phyloP scores from a whole-genome alignment of 2,888 invertebrate species.

The Nemotelus pantherinus region DNA sequence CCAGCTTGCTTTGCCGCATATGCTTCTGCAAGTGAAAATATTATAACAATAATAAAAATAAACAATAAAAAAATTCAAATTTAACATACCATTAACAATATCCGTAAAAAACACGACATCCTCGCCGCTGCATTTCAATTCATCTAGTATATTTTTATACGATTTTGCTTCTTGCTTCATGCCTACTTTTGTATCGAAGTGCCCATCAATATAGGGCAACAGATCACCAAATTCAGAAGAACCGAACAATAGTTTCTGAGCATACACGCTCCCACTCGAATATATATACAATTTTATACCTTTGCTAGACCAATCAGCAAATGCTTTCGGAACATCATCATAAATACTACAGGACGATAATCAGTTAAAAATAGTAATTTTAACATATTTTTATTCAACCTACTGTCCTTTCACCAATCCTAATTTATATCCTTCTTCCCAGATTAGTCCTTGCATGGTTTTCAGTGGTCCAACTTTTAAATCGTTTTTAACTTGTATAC shows the following conservation, averaged over 20 bases:
- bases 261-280: conserved; percentile 91
- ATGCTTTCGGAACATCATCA: conserved; percentile 80
- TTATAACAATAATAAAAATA: conserved; percentile 45
- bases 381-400: conserved; percentile 66
- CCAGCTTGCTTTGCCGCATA: conserved; percentile 82
- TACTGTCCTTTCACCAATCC: conserved; percentile 88
- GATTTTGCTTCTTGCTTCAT: conserved; percentile 80
- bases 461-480: conserved; percentile 84
- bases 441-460: conserved; percentile 89
- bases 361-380: conserved; percentile 2
- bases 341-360: conserved; percentile 73
- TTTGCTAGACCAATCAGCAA: conserved; percentile 76
- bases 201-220: conserved; percentile 75
- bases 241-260: conserved; percentile 87
- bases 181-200: conserved; percentile 90
- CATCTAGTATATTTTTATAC: conserved; percentile 79
- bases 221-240: conserved; percentile 82
- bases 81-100: conserved; percentile 73
- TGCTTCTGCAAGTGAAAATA: conserved; percentile 73
- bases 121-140: conserved; percentile 71
- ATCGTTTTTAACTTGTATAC: conserved; percentile 84
- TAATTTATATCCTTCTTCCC: conserved; percentile 83
- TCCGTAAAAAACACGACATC: conserved; percentile 90
- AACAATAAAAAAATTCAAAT: not conserved
- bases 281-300: conserved; percentile 83